Evolutionary conservation across 1,140 invertebrate species (phyloP).

Genomic region (Drosophila lini): DNA sequence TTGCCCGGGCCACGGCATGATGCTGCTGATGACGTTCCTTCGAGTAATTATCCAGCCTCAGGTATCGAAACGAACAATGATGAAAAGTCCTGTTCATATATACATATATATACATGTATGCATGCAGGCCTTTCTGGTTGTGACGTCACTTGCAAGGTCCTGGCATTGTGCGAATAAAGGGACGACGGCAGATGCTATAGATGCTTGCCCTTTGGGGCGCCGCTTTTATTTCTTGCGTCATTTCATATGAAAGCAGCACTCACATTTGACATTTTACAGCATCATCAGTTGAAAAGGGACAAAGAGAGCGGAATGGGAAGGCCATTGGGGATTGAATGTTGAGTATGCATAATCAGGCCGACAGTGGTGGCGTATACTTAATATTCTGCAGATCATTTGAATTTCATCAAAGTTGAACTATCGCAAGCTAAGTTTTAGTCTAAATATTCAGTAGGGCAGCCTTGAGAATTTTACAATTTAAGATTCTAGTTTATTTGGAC

Average conservation of each 20-base stretch:
- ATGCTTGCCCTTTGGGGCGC: conserved; percentile 61
- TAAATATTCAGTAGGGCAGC: not conserved
- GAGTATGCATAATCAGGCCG: conserved; percentile 51
- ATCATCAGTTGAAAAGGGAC: conserved; percentile 28
- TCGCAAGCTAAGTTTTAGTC: too few relatives aligned
- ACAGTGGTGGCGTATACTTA: conserved; percentile 36
- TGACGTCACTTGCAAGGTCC: conserved; percentile 58
- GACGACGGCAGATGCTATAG: conserved; percentile 22
- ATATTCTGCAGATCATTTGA: conserved; percentile 13
- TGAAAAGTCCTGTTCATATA: not conserved
- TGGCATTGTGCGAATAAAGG: conserved; percentile 30
- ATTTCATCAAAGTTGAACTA: not conserved
- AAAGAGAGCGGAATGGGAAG: conserved; percentile 9
- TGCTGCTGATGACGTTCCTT: conserved; percentile 50
- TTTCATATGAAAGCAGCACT: conserved; percentile 71
- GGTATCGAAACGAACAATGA: conserved; percentile 16
- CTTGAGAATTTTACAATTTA: too few relatives aligned
- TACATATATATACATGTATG: not conserved
- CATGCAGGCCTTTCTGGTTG: conserved; percentile 7
- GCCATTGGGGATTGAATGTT: conserved; percentile 28
- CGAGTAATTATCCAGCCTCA: conserved; percentile 52
- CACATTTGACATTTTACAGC: conserved; percentile 78
- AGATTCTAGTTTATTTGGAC: too few relatives aligned
- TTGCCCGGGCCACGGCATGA: not conserved
- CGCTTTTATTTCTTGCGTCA: conserved; percentile 75